Base-by-base conservation (phyloP, 1,140 invertebrate genomes). In the Helicoverpa armigera region DNA sequence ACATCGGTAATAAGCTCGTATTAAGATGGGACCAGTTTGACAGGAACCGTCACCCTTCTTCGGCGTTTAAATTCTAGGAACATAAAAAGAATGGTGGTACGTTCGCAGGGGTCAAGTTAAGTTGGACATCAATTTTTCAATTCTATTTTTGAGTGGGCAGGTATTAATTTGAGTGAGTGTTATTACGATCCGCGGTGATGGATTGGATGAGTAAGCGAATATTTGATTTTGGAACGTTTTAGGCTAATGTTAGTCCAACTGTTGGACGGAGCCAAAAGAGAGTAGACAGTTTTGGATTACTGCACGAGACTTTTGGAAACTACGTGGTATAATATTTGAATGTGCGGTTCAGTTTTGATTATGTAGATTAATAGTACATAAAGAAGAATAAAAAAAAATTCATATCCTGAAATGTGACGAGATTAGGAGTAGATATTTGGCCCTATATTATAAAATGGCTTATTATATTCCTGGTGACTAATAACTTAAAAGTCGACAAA, bases 161-260 rank as follows among this genome's bases (percentile, higher is more conserved):
- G 92, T 94, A 94, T 91, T 91, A 91, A 94, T 94, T 94, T 92
- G 90, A 88, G 87, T 82, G 85, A 85, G 87, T 87, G 87, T 92
- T 92, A 92, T 92, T 89, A 92, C 90, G 89, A 92, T 92, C 91
- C 87, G 63, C 29, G 51, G 86, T 94, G 92, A 94, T 94, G 92
- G 92, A 94, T 94, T 88, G 91, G 89, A 88, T 92, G 92, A 94
- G 80, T 90, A 65, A 84, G 88, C 90, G 82, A 88, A 87, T 91
- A 85, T 90, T 91, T 89, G 89, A 73, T 83, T 82, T 82, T 82
- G 13, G 70, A 29, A 50, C 70, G 16, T 75, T 79, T 85, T 83
- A 63, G 48, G 60, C 79, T 43, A 75, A 79, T 72, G 58, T 83
- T 85, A 72, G 82, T 70, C n/a, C 80, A 83, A 83, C 35, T 43